Evolutionary conservation across 1,140 invertebrate species (phyloP), one percentile per base, ranked within the genome.

Genomic region (Drosophila mojavensis): DNA sequence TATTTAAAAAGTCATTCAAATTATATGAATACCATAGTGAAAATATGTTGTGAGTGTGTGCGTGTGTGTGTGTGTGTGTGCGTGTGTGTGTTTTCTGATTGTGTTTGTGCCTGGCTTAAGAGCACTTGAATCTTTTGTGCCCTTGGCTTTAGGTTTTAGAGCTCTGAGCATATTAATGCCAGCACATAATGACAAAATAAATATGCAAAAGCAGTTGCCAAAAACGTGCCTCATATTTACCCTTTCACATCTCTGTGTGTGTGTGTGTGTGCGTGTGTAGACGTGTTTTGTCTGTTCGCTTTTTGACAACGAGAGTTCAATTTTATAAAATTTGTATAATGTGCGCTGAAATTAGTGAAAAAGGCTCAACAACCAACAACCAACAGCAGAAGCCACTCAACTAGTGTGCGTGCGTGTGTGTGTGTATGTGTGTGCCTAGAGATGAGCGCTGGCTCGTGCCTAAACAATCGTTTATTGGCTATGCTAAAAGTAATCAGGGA

Each of bases 1-100:
- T 91, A 91, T 91, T 91, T 91, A 91, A 91, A 91, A 91, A 91
- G 83, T 89, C 90, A 91, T 90, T 90, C 78, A 85, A 91, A 91
- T 91, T 89, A 90, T 85, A 73, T 88, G 76, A 88, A 86, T 86
- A 82, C 76, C 83, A 82, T 59, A 74, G 55, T 68, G 30, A 53
- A 61, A 63, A 53, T 63, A 45, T 45, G 56, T 30, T 30, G 17
- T 30, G 39, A 58, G 13, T 33, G 55, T 55, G 55, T 68, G 47
- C 39, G 62, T 28, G 26, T 28, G 26, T 28, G 26, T 58, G 26
- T 61, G 55, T 20, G 39, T 62, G 13, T 43, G 55, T 55, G 55
- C 62, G 54, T 48, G 62, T 61, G 60, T 43, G 47, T 26, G 41
- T 63, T 13, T 50, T 20, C 55, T 54, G n/a, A 24, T 24, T 24